These are phyloP conservation scores for Philaenus spumarius DNA, from an alignment of 1,140 invertebrate species.

Conservation along the genomic window DNA sequence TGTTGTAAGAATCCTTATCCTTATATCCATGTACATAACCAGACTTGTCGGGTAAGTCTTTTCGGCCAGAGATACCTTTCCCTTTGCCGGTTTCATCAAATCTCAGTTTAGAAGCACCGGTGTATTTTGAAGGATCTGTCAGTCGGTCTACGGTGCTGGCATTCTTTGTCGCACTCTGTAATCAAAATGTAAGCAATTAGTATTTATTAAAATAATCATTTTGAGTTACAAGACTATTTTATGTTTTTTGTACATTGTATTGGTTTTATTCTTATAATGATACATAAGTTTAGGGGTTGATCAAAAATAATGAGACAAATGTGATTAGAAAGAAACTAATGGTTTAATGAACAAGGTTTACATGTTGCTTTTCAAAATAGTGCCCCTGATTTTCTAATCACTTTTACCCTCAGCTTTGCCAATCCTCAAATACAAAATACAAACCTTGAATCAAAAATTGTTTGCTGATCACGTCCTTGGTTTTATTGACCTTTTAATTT, in stretches of 20 bases:
- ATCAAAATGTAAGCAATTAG: background rate
- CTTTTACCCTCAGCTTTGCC: no score
- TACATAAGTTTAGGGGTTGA: background rate
- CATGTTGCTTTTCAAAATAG: no score
- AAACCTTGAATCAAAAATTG: no score
- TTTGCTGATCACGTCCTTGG: no score
- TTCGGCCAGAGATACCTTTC: conserved; percentile 79
- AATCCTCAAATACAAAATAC: no score
- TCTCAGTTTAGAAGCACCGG: conserved; percentile 82
- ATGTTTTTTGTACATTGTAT: background rate
- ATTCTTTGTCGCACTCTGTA: conserved; percentile 1
- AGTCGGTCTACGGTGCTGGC: conserved; percentile 64
- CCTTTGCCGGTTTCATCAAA: conserved; percentile 65
- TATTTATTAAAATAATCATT: background rate
- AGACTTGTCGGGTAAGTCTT: conserved; percentile 65
- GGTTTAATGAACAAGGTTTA: background rate
- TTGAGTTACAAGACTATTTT: background rate
- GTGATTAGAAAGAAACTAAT: background rate
- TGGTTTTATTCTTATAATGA: background rate
- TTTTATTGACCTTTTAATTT: no score
- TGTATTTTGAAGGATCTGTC: conserved; percentile 86
- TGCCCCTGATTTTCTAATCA: no score
- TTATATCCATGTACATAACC: conserved; percentile 88
- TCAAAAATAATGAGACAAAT: background rate
- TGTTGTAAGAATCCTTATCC: conserved; percentile 70